Conservation (phyloP, 2,888 invertebrate genomes). For the Nipponacmea schrenckii region DNA sequence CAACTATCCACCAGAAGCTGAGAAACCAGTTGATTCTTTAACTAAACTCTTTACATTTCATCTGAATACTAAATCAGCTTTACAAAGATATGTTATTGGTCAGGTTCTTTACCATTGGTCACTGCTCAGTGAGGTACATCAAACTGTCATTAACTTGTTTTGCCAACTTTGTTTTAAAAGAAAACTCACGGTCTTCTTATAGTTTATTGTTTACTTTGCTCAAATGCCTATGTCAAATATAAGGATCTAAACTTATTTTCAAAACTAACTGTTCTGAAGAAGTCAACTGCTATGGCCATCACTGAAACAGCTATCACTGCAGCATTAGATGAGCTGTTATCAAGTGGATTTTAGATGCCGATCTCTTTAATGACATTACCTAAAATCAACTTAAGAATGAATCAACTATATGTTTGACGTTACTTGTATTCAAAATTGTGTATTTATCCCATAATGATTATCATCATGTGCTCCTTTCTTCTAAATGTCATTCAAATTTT, state of each 20-base stretch:
- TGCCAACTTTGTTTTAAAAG: neutral
- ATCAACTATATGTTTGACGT: no score
- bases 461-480: conserved; percentile 8
- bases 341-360: no score
- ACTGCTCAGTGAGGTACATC: conserved; percentile 30
- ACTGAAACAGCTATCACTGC: no score
- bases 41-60: conserved; percentile 87
- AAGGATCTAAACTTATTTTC: no score
- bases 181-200: neutral
- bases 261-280: no score
- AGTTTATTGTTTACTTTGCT: neutral
- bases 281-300: no score
- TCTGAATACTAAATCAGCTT: conserved; percentile 76
- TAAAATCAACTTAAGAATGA: no score
- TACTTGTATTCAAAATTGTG: neutral
- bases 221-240: no score
- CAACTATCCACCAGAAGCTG: conserved; percentile 74
- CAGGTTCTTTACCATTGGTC: conserved; percentile 75
- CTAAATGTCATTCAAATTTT: no score
- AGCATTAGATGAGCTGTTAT: neutral
- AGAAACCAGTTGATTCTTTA: conserved; percentile 86
- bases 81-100: conserved; percentile 82
- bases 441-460: neutral
- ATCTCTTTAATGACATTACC: no score
- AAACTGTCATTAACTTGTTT: neutral